Evolutionary conservation across 2,888 invertebrate species (phyloP).

Genomic region (Arctia plantaginis): DNA sequence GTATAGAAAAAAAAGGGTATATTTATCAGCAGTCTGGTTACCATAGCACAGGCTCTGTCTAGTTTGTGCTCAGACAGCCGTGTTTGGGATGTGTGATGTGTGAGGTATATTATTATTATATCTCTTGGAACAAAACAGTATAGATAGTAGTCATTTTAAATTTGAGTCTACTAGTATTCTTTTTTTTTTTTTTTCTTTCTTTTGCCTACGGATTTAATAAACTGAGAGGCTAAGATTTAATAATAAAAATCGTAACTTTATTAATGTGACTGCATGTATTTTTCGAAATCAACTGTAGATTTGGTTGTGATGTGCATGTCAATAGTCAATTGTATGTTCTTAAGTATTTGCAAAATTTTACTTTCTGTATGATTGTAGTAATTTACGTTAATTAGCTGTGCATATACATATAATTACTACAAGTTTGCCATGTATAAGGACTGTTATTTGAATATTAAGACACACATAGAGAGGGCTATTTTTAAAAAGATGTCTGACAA

Average conservation of each 20-base stretch:
- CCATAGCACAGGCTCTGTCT: too few relatives aligned
- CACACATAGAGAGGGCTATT: neutral
- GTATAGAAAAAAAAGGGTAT: too few relatives aligned
- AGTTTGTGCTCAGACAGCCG: too few relatives aligned
- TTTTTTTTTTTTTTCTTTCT: neutral
- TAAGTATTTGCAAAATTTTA: neutral
- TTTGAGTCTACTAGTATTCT: neutral
- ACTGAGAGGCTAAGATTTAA: neutral
- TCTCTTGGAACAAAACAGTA: slow-evolving; percentile 17
- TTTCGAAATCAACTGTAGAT: neutral
- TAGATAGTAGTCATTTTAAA: slow-evolving; percentile 8
- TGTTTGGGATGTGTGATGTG: too few relatives aligned
- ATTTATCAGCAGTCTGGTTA: too few relatives aligned
- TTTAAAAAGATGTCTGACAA: neutral
- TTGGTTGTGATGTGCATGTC: neutral
- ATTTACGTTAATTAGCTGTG: neutral
- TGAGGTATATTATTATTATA: slow-evolving; percentile 16
- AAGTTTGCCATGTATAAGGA: neutral
- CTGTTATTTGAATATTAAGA: neutral
- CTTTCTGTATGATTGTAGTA: neutral
- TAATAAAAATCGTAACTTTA: neutral
- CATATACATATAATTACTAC: neutral
- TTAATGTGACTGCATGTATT: slow-evolving; percentile 4
- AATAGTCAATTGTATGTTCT: neutral
- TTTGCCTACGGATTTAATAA: neutral